These are phyloP conservation scores for Lepidurus apus DNA, from an alignment of 1,140 invertebrate genomes.

Conservation along the genomic window DNA sequence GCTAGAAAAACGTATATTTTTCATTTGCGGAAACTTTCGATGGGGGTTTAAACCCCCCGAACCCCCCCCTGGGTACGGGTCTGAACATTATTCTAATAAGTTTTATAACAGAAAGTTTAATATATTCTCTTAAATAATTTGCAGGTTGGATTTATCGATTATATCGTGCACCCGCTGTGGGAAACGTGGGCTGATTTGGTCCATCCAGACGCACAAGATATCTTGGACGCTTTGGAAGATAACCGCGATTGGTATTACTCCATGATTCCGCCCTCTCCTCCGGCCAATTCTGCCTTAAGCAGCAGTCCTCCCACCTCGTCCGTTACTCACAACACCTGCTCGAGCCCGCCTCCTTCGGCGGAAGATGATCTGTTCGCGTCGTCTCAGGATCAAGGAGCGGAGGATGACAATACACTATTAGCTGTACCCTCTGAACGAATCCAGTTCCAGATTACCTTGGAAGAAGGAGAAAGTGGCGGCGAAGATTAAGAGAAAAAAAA, in stretches of 20 bases:
- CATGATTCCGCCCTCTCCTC: slow-evolving; percentile 56
- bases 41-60: no score
- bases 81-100: no score
- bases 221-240: slow-evolving; percentile 94
- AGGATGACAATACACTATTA: slow-evolving; percentile 22
- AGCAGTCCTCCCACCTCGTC: slow-evolving; percentile 55
- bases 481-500: slow-evolving; percentile 27
- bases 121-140: slow-evolving; percentile 32
- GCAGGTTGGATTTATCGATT: slow-evolving; percentile 97
- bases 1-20: no score
- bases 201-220: slow-evolving; percentile 95
- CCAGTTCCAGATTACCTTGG: slow-evolving; percentile 68
- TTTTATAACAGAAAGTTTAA: no score
- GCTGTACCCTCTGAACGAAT: slow-evolving; percentile 48
- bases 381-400: background rate
- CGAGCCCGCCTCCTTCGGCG: background rate
- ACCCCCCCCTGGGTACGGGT: no score
- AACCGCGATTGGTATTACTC: slow-evolving; percentile 97
- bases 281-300: slow-evolving; percentile 42
- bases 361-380: slow-evolving; percentile 24
- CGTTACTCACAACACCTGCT: slow-evolving; percentile 43
- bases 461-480: slow-evolving; percentile 60
- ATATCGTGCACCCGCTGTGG: slow-evolving; percentile 98
- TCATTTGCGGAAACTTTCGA: no score
- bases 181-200: slow-evolving; percentile 99